Evolutionary conservation across 1,140 invertebrate genomes (phyloP).

Genomic region (Tetragonula clypearis): DNA sequence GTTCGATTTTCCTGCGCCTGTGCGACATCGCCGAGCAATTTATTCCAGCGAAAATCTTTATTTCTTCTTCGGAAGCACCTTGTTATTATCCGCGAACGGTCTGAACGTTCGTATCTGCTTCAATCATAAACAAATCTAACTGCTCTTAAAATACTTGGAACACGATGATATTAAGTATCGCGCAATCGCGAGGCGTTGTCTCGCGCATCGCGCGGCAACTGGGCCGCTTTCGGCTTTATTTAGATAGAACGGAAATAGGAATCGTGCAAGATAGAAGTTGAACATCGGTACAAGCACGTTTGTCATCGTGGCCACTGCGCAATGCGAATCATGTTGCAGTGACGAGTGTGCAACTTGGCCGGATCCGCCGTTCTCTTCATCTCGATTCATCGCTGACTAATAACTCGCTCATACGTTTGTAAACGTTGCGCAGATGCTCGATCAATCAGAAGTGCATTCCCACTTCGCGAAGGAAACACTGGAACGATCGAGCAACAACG

Average conservation of each 20-base stretch:
- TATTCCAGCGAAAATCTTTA: neutral
- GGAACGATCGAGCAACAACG: neutral
- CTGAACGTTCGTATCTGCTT: too few species aligned
- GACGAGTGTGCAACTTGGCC: slow-evolving; percentile 24
- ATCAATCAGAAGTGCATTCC: neutral
- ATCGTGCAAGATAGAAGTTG: slow-evolving; percentile 46
- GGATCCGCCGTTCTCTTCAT: slow-evolving; percentile 18
- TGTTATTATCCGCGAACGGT: too few species aligned
- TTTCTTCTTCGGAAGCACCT: too few species aligned
- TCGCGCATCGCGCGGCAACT: slow-evolving; percentile 60
- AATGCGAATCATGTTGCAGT: slow-evolving; percentile 58
- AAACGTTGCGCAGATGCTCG: neutral
- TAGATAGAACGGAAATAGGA: slow-evolving; percentile 72
- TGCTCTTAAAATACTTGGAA: slow-evolving; percentile 53
- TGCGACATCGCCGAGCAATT: neutral
- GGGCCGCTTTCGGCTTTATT: slow-evolving; percentile 74
- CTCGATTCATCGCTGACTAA: slow-evolving; percentile 9
- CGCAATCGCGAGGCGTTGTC: slow-evolving; percentile 46
- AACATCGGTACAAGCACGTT: slow-evolving; percentile 59
- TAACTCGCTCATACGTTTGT: neutral
- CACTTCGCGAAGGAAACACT: neutral
- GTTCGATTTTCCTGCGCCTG: too few species aligned
- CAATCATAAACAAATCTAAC: slow-evolving; percentile 9
- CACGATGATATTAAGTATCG: slow-evolving; percentile 50
- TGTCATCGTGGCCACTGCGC: slow-evolving; percentile 50